phyloP scores from a whole-genome alignment of 2,797 vertebrate species.

The Mycteria americana region DNA sequence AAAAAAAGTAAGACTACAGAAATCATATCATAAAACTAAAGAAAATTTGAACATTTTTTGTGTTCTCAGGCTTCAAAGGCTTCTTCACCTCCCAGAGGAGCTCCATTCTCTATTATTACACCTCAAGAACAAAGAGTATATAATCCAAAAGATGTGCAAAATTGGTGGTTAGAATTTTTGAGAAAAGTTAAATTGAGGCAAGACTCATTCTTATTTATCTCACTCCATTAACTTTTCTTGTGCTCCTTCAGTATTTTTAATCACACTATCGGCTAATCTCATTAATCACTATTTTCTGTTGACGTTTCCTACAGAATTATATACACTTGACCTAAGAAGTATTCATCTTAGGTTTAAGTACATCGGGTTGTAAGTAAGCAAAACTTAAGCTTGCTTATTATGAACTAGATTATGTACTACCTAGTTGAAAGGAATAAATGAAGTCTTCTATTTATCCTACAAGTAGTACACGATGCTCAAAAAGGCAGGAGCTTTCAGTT shows the following conservation, averaged over 20 bases:
- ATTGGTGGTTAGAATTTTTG: not conserved
- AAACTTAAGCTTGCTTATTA: not conserved
- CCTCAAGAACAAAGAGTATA: not conserved
- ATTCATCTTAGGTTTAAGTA: not conserved
- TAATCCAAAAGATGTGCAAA: not conserved
- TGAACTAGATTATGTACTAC: not conserved
- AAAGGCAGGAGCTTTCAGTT: not conserved
- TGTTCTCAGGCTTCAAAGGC: not conserved
- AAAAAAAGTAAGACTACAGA: not conserved
- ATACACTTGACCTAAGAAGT: not conserved
- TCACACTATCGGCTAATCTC: not conserved
- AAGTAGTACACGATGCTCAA: not conserved
- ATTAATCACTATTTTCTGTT: not conserved
- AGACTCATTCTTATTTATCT: not conserved
- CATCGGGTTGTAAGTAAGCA: not conserved
- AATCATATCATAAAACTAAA: not conserved
- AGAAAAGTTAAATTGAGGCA: not conserved
- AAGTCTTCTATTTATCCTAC: not conserved
- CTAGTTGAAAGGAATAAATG: not conserved
- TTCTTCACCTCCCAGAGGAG: not conserved
- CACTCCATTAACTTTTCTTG: not conserved
- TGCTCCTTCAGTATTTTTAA: not conserved
- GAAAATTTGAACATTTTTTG: not conserved
- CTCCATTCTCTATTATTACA: not conserved
- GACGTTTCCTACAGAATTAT: not conserved